Evolutionary conservation across 2,888 invertebrate genomes (phyloP), one percentile per base, ranked within the genome.

Genomic region (Patella ulyssiponensis): DNA sequence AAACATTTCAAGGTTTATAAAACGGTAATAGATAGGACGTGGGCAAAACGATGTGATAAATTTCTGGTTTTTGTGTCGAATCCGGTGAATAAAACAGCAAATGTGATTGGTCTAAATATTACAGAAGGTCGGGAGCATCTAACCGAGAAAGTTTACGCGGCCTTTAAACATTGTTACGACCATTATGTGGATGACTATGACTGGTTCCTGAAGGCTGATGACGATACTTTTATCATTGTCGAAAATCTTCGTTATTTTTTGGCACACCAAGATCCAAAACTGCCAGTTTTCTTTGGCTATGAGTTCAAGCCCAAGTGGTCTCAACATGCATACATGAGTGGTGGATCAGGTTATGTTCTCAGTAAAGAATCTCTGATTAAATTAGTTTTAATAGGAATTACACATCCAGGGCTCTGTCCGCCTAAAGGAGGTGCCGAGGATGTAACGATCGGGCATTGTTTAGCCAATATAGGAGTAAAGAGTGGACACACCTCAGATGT

Each of bases 121-220:
- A 91, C 93, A 2, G 99, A 99, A 90, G 97, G 97, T 0, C 93
- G 98, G 33, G 94, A 97, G 88, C 94, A 95, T 89, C 93, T 99
- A 23, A 98, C 98, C 98, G 97, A 95, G 2, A 99, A 99, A 93
- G 98, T 98, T 0, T 97, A 97, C 92, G 96, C 95, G 86, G 97
- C 97, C 0, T 97, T 97, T 91, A 94, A 95, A 86, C 96, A 97
- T 89, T 94, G 96, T 33, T 96, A 97, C 89, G 93, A 96, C 84
- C 93, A 97, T 77, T 87, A 98, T 90, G 92, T 95, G 75, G 94
- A 97, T 84, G 94, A 97, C 75, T 96, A 96, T 3, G 98, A 98
- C 92, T 98, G 98, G 97, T 98, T 99, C 91, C 93, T 98, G 86
- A 99, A 99, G 92, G 98, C 98, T 20, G 98, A 99, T 88, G 98